A percentile compares a stretch with the other conserved stretches of the same genome.
Evolutionary conservation across 2,888 invertebrate species (phyloP).

Genomic region (Autographa pulchrina): DNA sequence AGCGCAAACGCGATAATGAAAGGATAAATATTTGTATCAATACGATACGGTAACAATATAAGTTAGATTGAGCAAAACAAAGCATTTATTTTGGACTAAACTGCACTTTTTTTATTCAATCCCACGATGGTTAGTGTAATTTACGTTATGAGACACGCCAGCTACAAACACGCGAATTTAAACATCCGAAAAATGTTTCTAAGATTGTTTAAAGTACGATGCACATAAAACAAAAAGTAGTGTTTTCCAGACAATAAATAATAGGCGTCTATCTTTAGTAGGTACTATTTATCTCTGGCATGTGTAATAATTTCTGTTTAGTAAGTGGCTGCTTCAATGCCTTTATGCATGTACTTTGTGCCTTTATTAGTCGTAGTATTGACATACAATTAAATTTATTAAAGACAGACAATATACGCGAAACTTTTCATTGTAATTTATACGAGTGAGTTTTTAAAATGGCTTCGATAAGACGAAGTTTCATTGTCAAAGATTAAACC

Average conservation of each 20-base stretch:
- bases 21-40: constrained; percentile 54
- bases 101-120: constrained; percentile 22
- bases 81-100: constrained; percentile 26
- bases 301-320: not conserved
- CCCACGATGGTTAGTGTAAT: not conserved
- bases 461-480: not conserved
- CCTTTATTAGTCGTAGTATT: not conserved
- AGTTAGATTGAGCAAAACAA: constrained; percentile 33
- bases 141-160: constrained; percentile 10
- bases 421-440: too few species aligned
- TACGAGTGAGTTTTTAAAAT: too few species aligned
- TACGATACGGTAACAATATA: constrained; percentile 33
- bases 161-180: constrained; percentile 7
- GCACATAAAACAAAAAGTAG: not conserved
- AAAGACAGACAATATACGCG: too few species aligned
- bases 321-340: constrained; percentile 15
- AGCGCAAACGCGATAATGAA: constrained; percentile 52
- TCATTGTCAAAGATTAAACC: not conserved
- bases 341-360: not conserved
- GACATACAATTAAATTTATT: not conserved
- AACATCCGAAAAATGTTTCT: not conserved
- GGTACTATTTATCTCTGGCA: not conserved
- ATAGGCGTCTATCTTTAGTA: not conserved
- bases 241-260: constrained; percentile 7
- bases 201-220: not conserved